Conservation (phyloP, 2,888 invertebrate genomes). For the Sinohyriopsis cumingii region DNA sequence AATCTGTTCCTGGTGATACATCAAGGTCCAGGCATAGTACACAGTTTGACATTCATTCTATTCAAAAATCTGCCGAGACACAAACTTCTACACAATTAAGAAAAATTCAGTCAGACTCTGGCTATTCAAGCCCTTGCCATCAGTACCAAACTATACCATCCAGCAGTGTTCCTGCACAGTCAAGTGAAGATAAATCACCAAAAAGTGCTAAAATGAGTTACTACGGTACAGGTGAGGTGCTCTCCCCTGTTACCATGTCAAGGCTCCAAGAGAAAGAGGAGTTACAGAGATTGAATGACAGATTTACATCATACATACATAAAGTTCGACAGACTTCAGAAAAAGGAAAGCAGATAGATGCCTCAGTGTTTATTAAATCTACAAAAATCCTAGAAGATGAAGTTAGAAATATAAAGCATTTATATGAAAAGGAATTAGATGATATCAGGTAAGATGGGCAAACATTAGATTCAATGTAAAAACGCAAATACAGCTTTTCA, state of each 20-base stretch:
- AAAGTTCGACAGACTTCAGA: conserved; percentile 58
- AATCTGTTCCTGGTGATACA: conserved; percentile 12
- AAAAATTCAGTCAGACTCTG: too few relatives aligned
- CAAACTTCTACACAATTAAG: too few relatives aligned
- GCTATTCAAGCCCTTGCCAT: too few relatives aligned
- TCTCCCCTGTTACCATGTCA: conserved; percentile 21
- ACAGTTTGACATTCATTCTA: too few relatives aligned
- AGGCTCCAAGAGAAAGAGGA: conserved; percentile 57
- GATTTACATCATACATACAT: conserved; percentile 56
- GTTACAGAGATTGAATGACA: conserved; percentile 59
- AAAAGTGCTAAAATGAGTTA: conserved; percentile 26
- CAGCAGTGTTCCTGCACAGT: background rate
- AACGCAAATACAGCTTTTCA: background rate
- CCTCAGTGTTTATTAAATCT: conserved; percentile 55
- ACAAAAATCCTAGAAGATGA: conserved; percentile 63
- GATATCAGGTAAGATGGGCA: conserved; percentile 52
- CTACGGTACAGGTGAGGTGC: conserved; percentile 23
- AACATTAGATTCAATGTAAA: background rate
- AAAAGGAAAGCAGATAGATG: conserved; percentile 51
- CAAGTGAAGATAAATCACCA: conserved; percentile 6
- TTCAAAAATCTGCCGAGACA: too few relatives aligned
- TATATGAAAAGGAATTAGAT: conserved; percentile 65
- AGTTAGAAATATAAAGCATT: conserved; percentile 54
- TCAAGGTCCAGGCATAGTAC: too few relatives aligned
- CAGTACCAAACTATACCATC: too few relatives aligned